Evolutionary conservation across 2,797 vertebrate species (phyloP).

Genomic region (Manis crassicaudata): DNA sequence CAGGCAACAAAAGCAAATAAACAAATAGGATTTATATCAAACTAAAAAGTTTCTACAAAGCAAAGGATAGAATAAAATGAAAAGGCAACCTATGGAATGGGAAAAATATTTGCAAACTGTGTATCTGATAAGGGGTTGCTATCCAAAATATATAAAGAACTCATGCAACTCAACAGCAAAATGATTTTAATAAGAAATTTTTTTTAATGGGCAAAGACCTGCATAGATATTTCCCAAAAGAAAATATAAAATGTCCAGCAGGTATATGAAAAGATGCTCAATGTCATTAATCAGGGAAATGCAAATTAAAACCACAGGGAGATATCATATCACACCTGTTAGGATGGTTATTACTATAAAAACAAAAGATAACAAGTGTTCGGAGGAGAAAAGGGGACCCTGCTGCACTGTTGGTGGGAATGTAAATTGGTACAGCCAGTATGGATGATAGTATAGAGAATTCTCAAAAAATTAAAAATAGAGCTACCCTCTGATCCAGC

Average conservation of each 20-base stretch:
- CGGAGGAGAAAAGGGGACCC: neutral
- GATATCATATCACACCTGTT: neutral
- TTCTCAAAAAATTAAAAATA: neutral
- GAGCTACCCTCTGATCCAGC: neutral
- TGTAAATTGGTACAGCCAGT: neutral
- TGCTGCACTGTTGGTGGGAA: neutral
- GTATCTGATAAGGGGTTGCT: neutral
- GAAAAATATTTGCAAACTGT: neutral
- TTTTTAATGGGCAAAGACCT: neutral
- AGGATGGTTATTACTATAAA: neutral
- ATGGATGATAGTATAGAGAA: neutral
- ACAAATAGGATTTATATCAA: neutral
- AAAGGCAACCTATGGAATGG: neutral
- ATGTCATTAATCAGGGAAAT: neutral
- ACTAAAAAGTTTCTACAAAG: neutral
- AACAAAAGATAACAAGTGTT: neutral
- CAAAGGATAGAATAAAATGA: neutral
- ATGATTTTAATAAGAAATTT: neutral
- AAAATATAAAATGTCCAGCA: neutral
- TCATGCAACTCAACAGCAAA: neutral
- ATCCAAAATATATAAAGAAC: neutral
- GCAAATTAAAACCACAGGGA: neutral
- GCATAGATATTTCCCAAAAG: neutral
- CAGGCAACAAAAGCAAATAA: neutral
- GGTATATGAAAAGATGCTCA: neutral